Evolutionary conservation across 2,797 vertebrate species (phyloP), one percentile per base, ranked within the genome.

Genomic region (Pantherophis vulpinus): DNA sequence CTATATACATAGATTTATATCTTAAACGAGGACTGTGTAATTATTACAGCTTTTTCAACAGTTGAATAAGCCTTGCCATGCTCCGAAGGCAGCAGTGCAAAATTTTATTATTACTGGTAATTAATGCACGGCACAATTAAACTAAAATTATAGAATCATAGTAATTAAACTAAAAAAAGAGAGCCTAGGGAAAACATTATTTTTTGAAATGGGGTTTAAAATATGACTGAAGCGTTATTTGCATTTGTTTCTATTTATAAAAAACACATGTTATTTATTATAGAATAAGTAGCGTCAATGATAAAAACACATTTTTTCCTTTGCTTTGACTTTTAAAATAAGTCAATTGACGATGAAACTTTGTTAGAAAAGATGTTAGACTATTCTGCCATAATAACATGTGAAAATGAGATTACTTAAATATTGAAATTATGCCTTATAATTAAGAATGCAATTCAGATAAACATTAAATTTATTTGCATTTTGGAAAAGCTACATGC

Each of bases 401-500:
- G 97, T 97, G 97, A 96, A 96, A 98, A 98, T 97, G 97, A 98
- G 96, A 98, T 97, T 97, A 96, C 98, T 47, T 98, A 97, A 97
- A 96, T 96, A 96, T 95, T 93, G 97, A 95, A 94, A 93, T 95
- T 94, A 95, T 90, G 66, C 0, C 70, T 95, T 98, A 98, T 97
- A 91, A 98, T 97, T 98, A 98, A 97, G 95, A 86, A 96, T 97
- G 97, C 92, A 97, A 97, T 96, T 97, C 58, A 92, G 97, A 97
- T 97, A 97, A 61, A 97, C 97, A 97, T 97, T 98, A 97, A 97
- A 97, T 98, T 98, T 98, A 99, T 98, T 99, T 98, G 98, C 98
- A 97, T 99, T 97, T 98, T 98, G 98, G 98, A 98, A 98, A 99
- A 99, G 99, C 99, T 99, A 99, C 99, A 99, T 98, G 98, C 99